Base-by-base conservation (phyloP, 2,113 vertebrate genomes). In the Calidris pygmaea region DNA sequence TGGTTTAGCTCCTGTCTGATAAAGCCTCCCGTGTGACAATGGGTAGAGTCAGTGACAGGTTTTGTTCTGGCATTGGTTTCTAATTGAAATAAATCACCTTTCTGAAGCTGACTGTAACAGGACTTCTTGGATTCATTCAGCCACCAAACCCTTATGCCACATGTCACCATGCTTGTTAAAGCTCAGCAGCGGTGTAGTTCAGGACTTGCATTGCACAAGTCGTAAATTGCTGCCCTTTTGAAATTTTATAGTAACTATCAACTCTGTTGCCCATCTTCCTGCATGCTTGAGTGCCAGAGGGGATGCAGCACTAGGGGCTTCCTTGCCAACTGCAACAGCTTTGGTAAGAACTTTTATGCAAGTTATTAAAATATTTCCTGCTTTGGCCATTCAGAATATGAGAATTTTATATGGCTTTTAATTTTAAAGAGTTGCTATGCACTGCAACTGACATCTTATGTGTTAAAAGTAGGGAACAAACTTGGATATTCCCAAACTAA, bases 31-130 rank as follows among this genome's bases (percentile, higher is more conserved):
- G 76, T 21, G 65, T 35, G 30, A 39, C 35, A 14, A 8, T 2
- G 34, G 56, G 58, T 52, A 32, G 67, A 27, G 83, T 45, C 62
- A n/a, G 60, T 47, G 73, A 32, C 81, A 35, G 0, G 4, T 66
- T 85, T 62, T 8, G 1, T 84, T 65, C 53, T 80, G 45, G 39
- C 7, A 1, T 34, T 65, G 37, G 32, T 83, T 89, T 85, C 50
- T 56, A 41, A 62, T 24, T 58, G 92, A 76, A 95, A 92, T 93
- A 93, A 95, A 89, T 55, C 16, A 18, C 27, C 43, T 45, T 6
- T 20, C 34, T 63, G 89, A 76, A 89, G 67, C 73, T 34, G 80
- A n/a, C 39, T 66, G 30, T 43, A 83, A n/a, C n/a, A 21, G 81
- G 59, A 43, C 5, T 26, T 12, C 35, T 7, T 75, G 80, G 86